Evolutionary conservation across 2,113 vertebrate genomes (phyloP).

Genomic region (Nannospalax galili): DNA sequence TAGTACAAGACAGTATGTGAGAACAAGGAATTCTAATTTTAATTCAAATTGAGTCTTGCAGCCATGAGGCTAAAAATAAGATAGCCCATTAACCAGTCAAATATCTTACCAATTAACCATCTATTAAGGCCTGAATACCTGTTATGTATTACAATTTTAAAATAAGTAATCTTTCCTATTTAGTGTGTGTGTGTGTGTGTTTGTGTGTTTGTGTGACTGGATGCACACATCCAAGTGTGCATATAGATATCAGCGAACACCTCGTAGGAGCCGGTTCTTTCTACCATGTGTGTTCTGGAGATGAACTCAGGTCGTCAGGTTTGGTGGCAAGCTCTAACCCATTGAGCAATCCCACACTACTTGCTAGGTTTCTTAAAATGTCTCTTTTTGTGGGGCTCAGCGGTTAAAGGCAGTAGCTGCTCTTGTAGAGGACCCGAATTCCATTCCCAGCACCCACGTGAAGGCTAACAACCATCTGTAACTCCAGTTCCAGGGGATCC

Average conservation of each 20-base stretch:
- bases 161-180: not conserved
- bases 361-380: not conserved
- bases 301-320: not conserved
- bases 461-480: too few relatives aligned
- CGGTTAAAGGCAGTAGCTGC: too few relatives aligned
- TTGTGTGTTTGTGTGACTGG: not conserved
- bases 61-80: slow-evolving; percentile 27
- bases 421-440: too few relatives aligned
- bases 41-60: slow-evolving; percentile 33
- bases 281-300: not conserved
- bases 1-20: not conserved
- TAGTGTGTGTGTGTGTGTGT: not conserved
- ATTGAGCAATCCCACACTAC: not conserved
- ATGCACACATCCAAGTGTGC: not conserved
- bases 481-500: too few relatives aligned
- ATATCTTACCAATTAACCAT: too few relatives aligned
- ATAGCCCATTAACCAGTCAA: too few relatives aligned
- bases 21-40: slow-evolving; percentile 2
- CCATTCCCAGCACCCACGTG: too few relatives aligned
- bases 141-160: not conserved
- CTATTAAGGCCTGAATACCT: too few relatives aligned
- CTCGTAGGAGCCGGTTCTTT: not conserved
- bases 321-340: not conserved
- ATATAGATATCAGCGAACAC: not conserved
- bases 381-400: too few relatives aligned